A percentile compares a stretch with the other conserved stretches of the same genome.
Conservation (phyloP, 2,888 invertebrate species). For the Drosophila mimica region DNA sequence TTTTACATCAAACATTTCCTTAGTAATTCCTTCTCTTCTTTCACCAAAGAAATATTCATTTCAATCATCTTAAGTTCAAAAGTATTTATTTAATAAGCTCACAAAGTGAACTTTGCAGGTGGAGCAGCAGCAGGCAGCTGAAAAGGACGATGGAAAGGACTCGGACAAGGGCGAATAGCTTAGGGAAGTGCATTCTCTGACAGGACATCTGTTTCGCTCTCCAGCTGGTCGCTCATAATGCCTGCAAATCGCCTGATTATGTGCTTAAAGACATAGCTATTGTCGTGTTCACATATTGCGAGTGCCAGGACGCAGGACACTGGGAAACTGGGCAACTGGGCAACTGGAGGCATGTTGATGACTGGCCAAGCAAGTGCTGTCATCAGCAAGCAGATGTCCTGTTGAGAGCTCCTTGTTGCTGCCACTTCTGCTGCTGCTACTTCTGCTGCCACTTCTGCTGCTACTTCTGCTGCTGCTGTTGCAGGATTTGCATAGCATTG, state of each 20-base stretch:
- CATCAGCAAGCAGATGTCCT: conserved; percentile 56
- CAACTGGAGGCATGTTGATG: conserved; percentile 45
- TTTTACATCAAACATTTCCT: neutral
- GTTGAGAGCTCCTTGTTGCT: conserved; percentile 62
- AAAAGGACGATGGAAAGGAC: neutral
- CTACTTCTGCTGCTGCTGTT: conserved; percentile 2
- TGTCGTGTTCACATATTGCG: conserved; percentile 37
- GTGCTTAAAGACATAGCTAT: conserved; percentile 51
- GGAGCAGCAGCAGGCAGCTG: neutral
- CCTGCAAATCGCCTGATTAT: conserved; percentile 79
- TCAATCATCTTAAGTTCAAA: neutral
- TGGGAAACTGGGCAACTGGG: neutral
- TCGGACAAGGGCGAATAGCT: conserved; percentile 30
- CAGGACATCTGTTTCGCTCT: conserved; percentile 26
- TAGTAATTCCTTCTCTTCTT: neutral
- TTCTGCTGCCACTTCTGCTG: neutral
- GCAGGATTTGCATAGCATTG: conserved; percentile 73
- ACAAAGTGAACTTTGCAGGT: conserved; percentile 9
- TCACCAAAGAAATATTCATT: neutral
- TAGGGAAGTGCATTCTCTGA: conserved; percentile 24
- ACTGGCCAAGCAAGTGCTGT: conserved; percentile 44
- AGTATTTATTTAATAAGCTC: neutral
- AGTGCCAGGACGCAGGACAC: conserved; percentile 7
- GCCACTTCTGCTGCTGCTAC: neutral
- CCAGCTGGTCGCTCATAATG: conserved; percentile 57